phyloP scores from a whole-genome alignment of 2,113 vertebrate genomes.

The Zosterops borbonicus region DNA sequence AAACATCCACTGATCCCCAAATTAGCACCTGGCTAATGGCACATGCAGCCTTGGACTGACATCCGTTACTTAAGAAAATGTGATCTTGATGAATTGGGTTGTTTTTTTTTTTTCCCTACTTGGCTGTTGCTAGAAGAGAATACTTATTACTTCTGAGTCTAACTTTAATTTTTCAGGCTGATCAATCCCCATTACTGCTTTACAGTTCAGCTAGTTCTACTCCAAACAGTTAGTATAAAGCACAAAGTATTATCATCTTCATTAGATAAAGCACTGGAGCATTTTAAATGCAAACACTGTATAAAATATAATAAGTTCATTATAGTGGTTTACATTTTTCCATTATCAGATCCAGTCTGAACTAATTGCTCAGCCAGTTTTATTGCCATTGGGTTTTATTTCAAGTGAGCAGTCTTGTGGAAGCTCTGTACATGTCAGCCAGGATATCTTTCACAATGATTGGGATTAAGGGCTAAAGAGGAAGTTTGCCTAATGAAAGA shows the following conservation, averaged over 20 bases:
- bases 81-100: neutral
- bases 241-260: slow-evolving; percentile 16
- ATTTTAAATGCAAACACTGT: slow-evolving; percentile 51
- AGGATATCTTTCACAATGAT: neutral
- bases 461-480: neutral
- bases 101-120: neutral
- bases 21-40: slow-evolving; percentile 54
- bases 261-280: slow-evolving; percentile 38
- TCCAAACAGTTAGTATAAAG: slow-evolving; percentile 13
- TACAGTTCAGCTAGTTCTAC: slow-evolving; percentile 45
- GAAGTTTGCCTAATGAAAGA: neutral
- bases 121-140: neutral
- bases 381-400: slow-evolving; percentile 16
- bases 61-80: slow-evolving; percentile 41
- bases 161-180: slow-evolving; percentile 25
- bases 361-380: slow-evolving; percentile 35
- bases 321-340: neutral
- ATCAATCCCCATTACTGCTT: slow-evolving; percentile 28
- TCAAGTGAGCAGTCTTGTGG: neutral
- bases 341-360: slow-evolving; percentile 36
- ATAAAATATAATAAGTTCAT: slow-evolving; percentile 49
- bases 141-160: slow-evolving; percentile 12
- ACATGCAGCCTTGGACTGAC: slow-evolving; percentile 9
- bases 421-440: neutral
- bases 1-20: slow-evolving; percentile 24